These are phyloP conservation scores for Tenthredo notha DNA, from an alignment of 2,888 invertebrate genomes.

Conservation along the genomic window DNA sequence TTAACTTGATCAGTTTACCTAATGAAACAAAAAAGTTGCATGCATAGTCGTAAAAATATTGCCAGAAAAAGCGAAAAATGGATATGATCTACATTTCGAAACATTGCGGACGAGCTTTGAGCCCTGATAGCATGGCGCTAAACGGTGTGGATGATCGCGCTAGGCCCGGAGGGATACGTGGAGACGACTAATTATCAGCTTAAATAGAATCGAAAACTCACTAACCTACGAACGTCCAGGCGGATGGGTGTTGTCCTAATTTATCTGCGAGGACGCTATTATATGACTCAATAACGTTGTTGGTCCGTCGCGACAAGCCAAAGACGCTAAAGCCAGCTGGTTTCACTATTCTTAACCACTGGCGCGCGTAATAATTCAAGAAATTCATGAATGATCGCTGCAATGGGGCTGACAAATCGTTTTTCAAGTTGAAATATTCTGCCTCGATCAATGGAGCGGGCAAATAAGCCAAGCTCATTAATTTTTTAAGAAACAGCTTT, in stretches of 20 bases:
- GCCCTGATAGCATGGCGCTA: too few species aligned
- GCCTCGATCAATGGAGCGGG: constrained; percentile 42
- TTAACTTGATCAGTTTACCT: background rate
- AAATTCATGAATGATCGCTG: background rate
- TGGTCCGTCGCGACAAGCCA: constrained; percentile 50
- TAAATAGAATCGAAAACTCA: background rate
- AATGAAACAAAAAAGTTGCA: background rate
- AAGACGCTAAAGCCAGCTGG: constrained; percentile 54
- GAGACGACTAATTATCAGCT: background rate
- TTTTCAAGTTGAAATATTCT: constrained; percentile 18
- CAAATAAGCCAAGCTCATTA: constrained; percentile 54
- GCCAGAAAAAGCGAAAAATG: too few species aligned
- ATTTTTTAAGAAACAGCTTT: constrained; percentile 49
- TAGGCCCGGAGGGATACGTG: background rate
- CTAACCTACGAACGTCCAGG: constrained; percentile 55
- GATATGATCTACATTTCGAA: too few species aligned
- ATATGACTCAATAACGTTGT: constrained; percentile 44
- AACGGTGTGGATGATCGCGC: background rate
- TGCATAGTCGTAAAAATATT: background rate
- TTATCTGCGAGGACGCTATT: constrained; percentile 22
- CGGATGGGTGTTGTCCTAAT: constrained; percentile 51
- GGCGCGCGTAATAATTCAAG: background rate
- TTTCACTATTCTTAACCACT: constrained; percentile 50
- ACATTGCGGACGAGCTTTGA: too few species aligned
- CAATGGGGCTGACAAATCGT: background rate